phyloP scores from a whole-genome alignment of 2,888 invertebrate genomes.

The Drosophila mulleri region DNA sequence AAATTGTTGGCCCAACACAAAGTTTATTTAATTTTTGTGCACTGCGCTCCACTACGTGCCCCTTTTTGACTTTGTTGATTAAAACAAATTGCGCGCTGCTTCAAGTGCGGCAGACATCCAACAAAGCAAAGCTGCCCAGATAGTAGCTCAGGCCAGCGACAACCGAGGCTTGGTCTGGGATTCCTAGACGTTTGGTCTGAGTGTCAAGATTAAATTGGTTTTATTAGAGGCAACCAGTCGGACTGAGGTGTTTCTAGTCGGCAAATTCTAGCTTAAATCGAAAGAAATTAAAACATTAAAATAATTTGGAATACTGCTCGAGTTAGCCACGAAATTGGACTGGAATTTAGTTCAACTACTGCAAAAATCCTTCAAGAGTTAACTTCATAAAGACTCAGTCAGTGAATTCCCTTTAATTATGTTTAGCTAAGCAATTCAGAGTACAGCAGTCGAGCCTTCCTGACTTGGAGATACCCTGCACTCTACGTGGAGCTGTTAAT shows the following conservation, averaged over 20 bases:
- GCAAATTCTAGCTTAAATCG: background rate
- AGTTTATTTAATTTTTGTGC: conserved; percentile 77
- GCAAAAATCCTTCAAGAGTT: background rate
- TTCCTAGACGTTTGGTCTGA: conserved; percentile 34
- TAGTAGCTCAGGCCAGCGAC: conserved; percentile 6
- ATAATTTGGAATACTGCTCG: background rate
- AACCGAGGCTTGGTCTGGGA: background rate
- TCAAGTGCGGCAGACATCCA: conserved; percentile 59
- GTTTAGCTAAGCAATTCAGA: background rate
- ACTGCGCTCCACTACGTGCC: conserved; percentile 39
- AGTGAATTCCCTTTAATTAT: background rate
- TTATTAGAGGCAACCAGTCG: conserved; percentile 34
- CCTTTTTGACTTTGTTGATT: conserved; percentile 78
- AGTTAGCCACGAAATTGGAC: too few species aligned
- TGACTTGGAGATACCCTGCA: background rate
- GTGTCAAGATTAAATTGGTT: conserved; percentile 54
- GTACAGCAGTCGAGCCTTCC: background rate
- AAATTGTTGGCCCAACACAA: conserved; percentile 74
- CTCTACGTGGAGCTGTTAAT: too few species aligned
- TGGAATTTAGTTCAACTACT: background rate
- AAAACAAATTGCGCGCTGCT: conserved; percentile 77
- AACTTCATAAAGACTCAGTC: background rate
- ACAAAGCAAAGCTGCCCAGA: conserved; percentile 35
- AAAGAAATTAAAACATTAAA: background rate
- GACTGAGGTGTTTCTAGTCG: conserved; percentile 18